Percentiles rank a stretch among this genome's conserved stretches.
Conservation (phyloP, 1,140 invertebrate species). For the Rhagoletis pomonella region DNA sequence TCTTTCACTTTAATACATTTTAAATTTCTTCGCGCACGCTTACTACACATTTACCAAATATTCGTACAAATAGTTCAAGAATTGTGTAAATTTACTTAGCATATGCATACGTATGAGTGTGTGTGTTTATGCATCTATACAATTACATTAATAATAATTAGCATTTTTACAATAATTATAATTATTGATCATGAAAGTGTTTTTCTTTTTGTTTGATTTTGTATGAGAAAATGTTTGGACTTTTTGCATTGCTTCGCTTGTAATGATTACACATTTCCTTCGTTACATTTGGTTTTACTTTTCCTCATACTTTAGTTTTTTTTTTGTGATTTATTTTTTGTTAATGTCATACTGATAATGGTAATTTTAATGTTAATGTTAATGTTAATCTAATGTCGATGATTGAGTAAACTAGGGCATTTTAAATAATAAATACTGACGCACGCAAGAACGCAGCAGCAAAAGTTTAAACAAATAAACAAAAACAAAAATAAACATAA, state of each 20-base stretch:
- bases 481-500: not conserved
- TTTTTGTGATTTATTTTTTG: slow-evolving; percentile 47
- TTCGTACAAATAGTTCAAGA: not conserved
- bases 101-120: slow-evolving; percentile 1
- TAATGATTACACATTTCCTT: not conserved
- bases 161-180: slow-evolving; percentile 1
- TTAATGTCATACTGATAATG: slow-evolving; percentile 55
- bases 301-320: not conserved
- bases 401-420: not conserved
- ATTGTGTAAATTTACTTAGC: not conserved
- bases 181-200: not conserved
- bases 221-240: not conserved
- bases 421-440: slow-evolving; percentile 31
- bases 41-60: not conserved
- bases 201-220: not conserved
- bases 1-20: not conserved
- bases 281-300: not conserved
- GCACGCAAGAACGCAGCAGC: not conserved
- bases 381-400: slow-evolving; percentile 32
- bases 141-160: slow-evolving; percentile 36
- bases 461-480: slow-evolving; percentile 17
- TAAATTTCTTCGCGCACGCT: not conserved
- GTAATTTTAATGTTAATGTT: slow-evolving; percentile 26
- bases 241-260: not conserved
- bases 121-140: slow-evolving; percentile 32